Evolutionary conservation across 2,113 vertebrate species (phyloP), one percentile per base, ranked within the genome.

Genomic region (Gavialis gangeticus): DNA sequence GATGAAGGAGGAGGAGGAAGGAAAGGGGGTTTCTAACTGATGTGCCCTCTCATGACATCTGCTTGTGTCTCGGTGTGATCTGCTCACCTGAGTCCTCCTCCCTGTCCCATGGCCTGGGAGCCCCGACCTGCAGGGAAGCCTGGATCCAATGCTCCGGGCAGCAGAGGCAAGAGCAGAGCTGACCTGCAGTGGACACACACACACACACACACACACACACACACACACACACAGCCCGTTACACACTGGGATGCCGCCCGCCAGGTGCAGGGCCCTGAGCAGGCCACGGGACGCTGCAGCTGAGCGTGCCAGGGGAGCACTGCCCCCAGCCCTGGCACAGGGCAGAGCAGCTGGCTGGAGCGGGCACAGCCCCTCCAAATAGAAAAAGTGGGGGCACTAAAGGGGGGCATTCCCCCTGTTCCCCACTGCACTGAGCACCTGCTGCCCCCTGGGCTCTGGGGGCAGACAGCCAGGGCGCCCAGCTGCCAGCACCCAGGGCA

Each of bases 151-250:
- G 64, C 18, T 25, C 67, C 7, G 22, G 30, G 25, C 28, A 27
- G 58, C 37, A 34, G 27, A 84, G 4, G 22, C 28, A 30, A 13
- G 28, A 54, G 69, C 11, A 25, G 27, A 30, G 46, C 79, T 56
- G 71, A 55, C 78, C 80, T 67, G 28, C 55, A 90, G 79, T 57
- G 73, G 73, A 67, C 75, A 90, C 82, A 90, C 30, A 21, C 46
- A n/a, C n/a, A n/a, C n/a, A 24, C 60, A 34, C 24, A 37, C 37
- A 37, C 37, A 37, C 37, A 37, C 37, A 37, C 37, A 37, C 37
- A 37, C 37, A 37, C 37, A 46, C 46, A 46, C 46, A 46, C 46
- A 46, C 46, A 46, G 46, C 46, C 78, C 57, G 34, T 73, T 46
- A 73, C 9, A 18, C 18, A 30, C 63, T 37, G 37, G 66, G 46